phyloP scores from a whole-genome alignment of 2,888 invertebrate species.

The Cheilosia vulpina region DNA sequence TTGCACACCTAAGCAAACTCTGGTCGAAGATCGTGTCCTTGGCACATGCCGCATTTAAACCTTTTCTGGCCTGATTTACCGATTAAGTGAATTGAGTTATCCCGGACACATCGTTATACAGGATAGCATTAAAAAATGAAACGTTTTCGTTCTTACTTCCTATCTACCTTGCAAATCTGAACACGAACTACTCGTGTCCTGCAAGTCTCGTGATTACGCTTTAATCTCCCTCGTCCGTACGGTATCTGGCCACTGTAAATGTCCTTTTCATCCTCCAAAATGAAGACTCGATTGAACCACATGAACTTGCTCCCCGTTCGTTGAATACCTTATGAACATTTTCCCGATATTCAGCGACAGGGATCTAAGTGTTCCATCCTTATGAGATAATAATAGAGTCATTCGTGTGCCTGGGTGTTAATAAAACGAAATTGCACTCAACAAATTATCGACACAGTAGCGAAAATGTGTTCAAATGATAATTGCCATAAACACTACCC shows the following conservation, averaged over 20 bases:
- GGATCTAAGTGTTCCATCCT: slow-evolving; percentile 58
- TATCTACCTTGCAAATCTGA: slow-evolving; percentile 45
- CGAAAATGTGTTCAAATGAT: slow-evolving; percentile 50
- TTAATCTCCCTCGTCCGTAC: slow-evolving; percentile 22
- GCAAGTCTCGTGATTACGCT: slow-evolving; percentile 30
- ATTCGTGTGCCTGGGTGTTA: slow-evolving; percentile 43
- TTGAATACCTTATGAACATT: slow-evolving; percentile 67
- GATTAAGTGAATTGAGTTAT: slow-evolving; percentile 67
- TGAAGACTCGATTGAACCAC: slow-evolving; percentile 20
- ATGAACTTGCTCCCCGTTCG: slow-evolving; percentile 23
- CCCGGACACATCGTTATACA: slow-evolving; percentile 60
- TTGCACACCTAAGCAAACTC: slow-evolving; percentile 20
- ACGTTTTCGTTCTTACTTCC: slow-evolving; percentile 13
- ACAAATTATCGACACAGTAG: slow-evolving; percentile 40
- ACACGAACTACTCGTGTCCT: slow-evolving; percentile 62
- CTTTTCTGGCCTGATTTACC: slow-evolving; percentile 54
- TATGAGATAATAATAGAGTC: slow-evolving; percentile 46
- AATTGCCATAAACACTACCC: slow-evolving; percentile 14
- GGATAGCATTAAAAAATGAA: slow-evolving; percentile 28
- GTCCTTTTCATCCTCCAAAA: slow-evolving; percentile 28
- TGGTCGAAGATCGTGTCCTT: slow-evolving; percentile 31
- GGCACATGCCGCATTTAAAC: slow-evolving; percentile 50
- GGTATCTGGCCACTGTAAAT: slow-evolving; percentile 37
- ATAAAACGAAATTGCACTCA: slow-evolving; percentile 64
- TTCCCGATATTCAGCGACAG: slow-evolving; percentile 49